A percentile compares a stretch with the other conserved stretches of the same genome.
phyloP scores from a whole-genome alignment of 2,888 invertebrate species.

The Monochamus alternatus region DNA sequence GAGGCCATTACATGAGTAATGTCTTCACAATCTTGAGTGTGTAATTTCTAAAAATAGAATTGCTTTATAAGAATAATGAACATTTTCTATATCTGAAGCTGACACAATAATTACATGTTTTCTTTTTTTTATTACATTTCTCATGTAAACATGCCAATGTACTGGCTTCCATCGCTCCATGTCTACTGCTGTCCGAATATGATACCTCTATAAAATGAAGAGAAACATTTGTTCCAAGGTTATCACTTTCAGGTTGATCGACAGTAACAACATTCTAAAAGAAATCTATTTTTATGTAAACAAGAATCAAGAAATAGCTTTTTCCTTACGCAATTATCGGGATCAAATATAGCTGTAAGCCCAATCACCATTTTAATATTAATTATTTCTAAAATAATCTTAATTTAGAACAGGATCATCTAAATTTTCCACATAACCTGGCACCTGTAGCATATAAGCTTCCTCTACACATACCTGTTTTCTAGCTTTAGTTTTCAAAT shows the following conservation, averaged over 20 bases:
- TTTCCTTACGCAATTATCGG: background rate
- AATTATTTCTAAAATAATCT: background rate
- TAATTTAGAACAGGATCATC: conserved; percentile 12
- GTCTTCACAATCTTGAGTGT: background rate
- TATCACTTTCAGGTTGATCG: background rate
- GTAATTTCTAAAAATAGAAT: background rate
- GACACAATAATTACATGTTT: background rate
- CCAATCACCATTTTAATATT: background rate
- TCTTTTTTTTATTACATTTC: background rate
- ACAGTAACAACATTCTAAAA: background rate
- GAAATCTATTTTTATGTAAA: background rate
- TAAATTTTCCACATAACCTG: too few species aligned
- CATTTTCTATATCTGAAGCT: background rate
- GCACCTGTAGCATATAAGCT: too few species aligned
- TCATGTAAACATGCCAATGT: background rate
- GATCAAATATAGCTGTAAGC: too few species aligned
- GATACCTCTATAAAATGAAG: background rate
- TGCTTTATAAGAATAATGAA: background rate
- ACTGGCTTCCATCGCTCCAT: background rate
- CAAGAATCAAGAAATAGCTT: background rate
- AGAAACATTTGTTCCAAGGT: background rate
- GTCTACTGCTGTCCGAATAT: background rate
- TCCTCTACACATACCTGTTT: background rate
- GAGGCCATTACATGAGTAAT: background rate
- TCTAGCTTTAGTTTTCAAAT: conserved; percentile 11